Percentiles rank a stretch among this genome's conserved stretches.
phyloP scores from a whole-genome alignment of 2,113 vertebrate genomes.

The Theristicus caerulescens region DNA sequence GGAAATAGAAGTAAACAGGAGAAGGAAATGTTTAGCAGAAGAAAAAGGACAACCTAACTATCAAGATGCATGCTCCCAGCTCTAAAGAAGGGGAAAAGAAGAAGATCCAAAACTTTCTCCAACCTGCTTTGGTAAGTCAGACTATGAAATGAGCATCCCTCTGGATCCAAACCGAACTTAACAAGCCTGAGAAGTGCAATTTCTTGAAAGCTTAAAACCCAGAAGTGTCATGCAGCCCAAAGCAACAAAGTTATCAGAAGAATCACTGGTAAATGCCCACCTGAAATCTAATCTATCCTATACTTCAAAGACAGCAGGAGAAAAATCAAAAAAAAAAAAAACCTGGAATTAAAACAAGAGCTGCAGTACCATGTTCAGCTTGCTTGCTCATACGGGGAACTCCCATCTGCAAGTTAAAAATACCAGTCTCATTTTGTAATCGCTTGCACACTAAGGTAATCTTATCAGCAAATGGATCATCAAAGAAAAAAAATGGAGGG shows the following conservation, averaged over 20 bases:
- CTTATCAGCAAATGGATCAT: not conserved
- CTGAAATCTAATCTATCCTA: not conserved
- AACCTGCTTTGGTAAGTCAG: not conserved
- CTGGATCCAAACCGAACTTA: rapidly evolving
- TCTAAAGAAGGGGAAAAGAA: not conserved
- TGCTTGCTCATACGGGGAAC: not conserved
- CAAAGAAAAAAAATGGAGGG: not conserved
- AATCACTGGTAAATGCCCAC: not conserved
- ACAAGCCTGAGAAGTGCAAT: not conserved
- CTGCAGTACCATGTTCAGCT: not conserved
- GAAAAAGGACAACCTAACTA: not conserved
- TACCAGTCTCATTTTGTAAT: not conserved
- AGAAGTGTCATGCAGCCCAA: not conserved
- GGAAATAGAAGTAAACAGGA: not conserved
- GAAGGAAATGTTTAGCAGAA: not conserved
- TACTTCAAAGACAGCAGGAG: not conserved
- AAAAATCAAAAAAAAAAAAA: no score
- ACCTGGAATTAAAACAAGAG: not conserved
- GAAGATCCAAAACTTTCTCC: not conserved
- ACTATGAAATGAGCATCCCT: not conserved
- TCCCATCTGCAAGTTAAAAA: not conserved
- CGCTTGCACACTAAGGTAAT: not conserved
- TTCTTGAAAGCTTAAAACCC: not conserved
- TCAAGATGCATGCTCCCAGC: not conserved
- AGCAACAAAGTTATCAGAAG: not conserved